A percentile compares a stretch with the other conserved stretches of the same genome.
phyloP scores from a whole-genome alignment of 2,888 invertebrate genomes.

The Tanypteryx hageni region DNA sequence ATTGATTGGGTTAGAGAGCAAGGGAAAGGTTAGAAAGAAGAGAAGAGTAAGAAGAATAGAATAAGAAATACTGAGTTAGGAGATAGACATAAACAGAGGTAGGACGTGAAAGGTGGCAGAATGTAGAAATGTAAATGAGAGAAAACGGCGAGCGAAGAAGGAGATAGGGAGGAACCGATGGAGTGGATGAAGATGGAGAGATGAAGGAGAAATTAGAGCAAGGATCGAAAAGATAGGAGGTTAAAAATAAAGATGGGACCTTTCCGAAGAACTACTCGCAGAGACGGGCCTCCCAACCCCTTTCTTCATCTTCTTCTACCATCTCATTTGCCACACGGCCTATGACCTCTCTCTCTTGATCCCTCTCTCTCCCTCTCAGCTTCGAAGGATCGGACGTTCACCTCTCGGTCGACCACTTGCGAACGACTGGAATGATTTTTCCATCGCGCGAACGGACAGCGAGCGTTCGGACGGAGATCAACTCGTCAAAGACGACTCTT shows the following conservation, averaged over 20 bases:
- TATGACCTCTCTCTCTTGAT: constrained; percentile 43
- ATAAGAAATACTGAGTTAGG: neutral
- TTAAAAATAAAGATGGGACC: no score
- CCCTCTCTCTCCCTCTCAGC: constrained; percentile 2
- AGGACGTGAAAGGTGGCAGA: neutral
- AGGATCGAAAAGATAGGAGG: neutral
- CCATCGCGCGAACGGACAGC: constrained; percentile 5
- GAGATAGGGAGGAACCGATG: neutral
- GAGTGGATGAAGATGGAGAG: neutral
- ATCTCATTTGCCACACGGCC: constrained; percentile 50
- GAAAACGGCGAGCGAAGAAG: neutral
- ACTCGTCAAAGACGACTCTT: neutral
- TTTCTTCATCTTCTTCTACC: neutral
- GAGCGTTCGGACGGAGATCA: constrained; percentile 9
- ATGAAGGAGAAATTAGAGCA: neutral
- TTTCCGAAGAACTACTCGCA: no score
- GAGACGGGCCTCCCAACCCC: neutral
- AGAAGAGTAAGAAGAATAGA: neutral
- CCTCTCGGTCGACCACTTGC: constrained; percentile 9
- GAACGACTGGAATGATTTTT: constrained; percentile 46
- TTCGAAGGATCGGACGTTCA: constrained; percentile 48
- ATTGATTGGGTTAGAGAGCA: neutral
- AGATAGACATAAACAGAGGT: neutral
- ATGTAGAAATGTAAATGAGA: neutral
- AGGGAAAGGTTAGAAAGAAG: no score